Base-by-base conservation (phyloP, 2,888 invertebrate species). In the Exephanes ischioxanthus region DNA sequence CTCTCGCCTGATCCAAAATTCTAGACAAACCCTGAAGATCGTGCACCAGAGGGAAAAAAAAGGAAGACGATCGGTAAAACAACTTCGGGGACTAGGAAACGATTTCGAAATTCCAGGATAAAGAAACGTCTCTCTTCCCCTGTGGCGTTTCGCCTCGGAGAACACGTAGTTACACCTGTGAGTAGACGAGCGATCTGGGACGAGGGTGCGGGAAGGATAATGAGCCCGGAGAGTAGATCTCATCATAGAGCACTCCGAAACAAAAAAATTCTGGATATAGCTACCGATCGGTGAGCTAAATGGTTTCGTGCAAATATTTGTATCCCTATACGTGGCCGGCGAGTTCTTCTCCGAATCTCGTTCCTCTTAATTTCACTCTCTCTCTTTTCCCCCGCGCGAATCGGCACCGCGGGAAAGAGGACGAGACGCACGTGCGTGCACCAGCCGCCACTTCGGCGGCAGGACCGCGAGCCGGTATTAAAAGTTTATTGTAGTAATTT, bases 401-500 rank as follows among this genome's bases (percentile, higher is more conserved):
- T 63, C 16, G 2, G n/a, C 9, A 30, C 16, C 30, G 33, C 37
- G 37, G 63, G 7, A 41, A 19, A 41, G 78, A 41, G 79, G 37
- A 73, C 7, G 71, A 79, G 84, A 89, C 86, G 87, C 89, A 88
- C 88, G 88, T 89, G 90, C 88, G 90, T 89, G 90, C 86, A 79
- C 73, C 77, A 11, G 48, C 66, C 51, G 33, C 30, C 66, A 51
- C 26, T 58, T 22, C 48, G 63, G n/a, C 81, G 68, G 61, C 68
- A 53, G 66, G 70, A 71, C 72, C 55, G 83, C 82, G 82, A 86
- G 86, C 87, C 86, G 86, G 87, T 88, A 90, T 91, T 90, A 89
- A 90, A 91, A 89, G 89, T 91, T 90, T 91, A 91, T 91, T 89
- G 89, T 89, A 91, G 91, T 91, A 90, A 91, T 91, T 91, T 91